Percentiles rank a stretch among this genome's conserved stretches.
These are phyloP conservation scores for Phoxinus dragarum DNA, from an alignment of 2,797 vertebrate species.

Conservation along the genomic window DNA sequence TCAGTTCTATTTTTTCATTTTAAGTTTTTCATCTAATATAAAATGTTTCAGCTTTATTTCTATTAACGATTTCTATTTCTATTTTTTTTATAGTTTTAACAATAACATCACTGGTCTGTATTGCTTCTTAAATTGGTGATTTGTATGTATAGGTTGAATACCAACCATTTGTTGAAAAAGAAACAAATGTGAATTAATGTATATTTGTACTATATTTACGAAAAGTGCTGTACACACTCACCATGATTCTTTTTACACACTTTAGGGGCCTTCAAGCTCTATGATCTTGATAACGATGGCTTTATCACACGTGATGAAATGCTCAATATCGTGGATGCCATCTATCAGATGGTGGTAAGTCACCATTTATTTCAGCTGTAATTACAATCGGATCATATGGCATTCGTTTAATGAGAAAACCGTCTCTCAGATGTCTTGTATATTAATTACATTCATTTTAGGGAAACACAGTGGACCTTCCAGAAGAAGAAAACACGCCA, in stretches of 20 bases:
- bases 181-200: background rate
- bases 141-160: background rate
- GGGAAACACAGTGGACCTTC: conserved; percentile 97
- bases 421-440: background rate
- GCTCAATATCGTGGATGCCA: conserved; percentile 96
- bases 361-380: background rate
- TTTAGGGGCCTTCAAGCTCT: conserved; percentile 97
- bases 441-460: conserved; percentile 55
- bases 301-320: conserved; percentile 98
- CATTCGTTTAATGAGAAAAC: background rate
- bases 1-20: background rate
- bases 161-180: background rate
- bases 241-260: background rate
- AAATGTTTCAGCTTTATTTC: background rate
- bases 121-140: no score
- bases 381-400: background rate
- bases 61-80: background rate
- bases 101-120: no score
- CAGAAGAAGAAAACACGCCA: conserved; percentile 95
- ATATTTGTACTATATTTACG: background rate
- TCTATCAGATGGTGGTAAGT: conserved; percentile 99
- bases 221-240: background rate
- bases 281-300: conserved; percentile 94
- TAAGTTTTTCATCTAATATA: background rate
- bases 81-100: no score